Evolutionary conservation across 2,797 vertebrate species (phyloP), one percentile per base, ranked within the genome.

Genomic region (Tauraco hartlaubi): DNA sequence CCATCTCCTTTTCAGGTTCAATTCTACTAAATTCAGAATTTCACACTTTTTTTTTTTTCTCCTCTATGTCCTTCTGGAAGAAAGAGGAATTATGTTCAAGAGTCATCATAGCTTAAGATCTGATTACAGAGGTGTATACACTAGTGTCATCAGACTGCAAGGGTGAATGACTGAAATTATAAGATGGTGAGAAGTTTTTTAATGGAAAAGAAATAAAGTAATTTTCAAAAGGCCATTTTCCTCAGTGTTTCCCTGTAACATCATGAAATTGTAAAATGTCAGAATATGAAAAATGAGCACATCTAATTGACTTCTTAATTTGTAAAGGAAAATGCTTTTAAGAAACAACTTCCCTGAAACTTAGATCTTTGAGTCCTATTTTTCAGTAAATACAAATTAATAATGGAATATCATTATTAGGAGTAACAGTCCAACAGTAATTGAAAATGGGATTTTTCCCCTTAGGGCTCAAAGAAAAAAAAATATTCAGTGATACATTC

Each of bases 401-500:
- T 11, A 66, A 79, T 9, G 9, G 75, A 87, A 54, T 90, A 56
- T 66, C 33, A 93, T 67, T 76, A 83, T 52, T 48, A 90, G 22
- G 29, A 67, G 11, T 62, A 82, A 85, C 28, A 90, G 54, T 69
- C 35, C 8, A 9, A 61, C 26, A 63, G 35, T 29, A 71, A 63
- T 28, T 71, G 33, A 75, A 93, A 92, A 41, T 39, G 46, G 5
- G 16, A 55, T 59, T 94, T 89, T 80, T 31, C 6, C 58, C 61
- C 74, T 89, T 55, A 73, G 67, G 83, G 52, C 31, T 69, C 49
- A n/a, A 80, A 49, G 35, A 33, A 92, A 95, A 66, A 82, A 66
- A 82, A 74, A 33, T 93, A 95, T 84, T 91, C 73, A 76, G 41
- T 64, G 56, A 69, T 75, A 79, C 46, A 55, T 92, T 88, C 63